Evolutionary conservation across 2,113 vertebrate genomes (phyloP), one percentile per base, ranked within the genome.

Genomic region (Xyrauchen texanus): DNA sequence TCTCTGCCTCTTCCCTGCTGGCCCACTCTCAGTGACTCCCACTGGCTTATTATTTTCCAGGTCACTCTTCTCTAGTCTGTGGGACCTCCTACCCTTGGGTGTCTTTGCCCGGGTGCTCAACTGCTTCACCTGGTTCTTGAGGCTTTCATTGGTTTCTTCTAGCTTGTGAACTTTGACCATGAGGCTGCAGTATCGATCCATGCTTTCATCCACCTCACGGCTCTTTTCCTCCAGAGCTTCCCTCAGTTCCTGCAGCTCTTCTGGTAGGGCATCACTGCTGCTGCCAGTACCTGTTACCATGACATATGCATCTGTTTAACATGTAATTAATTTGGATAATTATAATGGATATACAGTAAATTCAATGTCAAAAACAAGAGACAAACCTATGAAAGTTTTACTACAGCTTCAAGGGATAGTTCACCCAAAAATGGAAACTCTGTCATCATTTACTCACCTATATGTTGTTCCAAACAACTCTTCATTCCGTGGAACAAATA

Each of bases 171-270:
- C 90, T 80, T 92, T 89, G 72, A 96, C 88, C 77, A 96, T 92
- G 67, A 96, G 77, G 81, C 85, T 90, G 82, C 94, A 96, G 89
- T 96, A 96, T 86, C 97, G 96, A 13, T 95, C 94, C 86, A 96
- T 83, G 89, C 93, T 95, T 46, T 96, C 93, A 0, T 96, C 94
- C 0, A 93, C 93, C 85, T 98, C 96, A 79, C 60, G 89, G 64
- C 85, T 90, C 87, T 94, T 96, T 76, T 91, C 88, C 85, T 96
- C 94, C 44, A 91, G 60, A 34, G 83, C 76, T 84, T 91, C 86
- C 68, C 90, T 94, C n/a, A 96, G 79, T 76, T 95, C 93, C 67
- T 94, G 87, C 53, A 96, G 12, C 80, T 97, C 92, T 62, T 65
- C 45, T 72, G 78, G 81, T 6, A 52, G 53, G 44, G 80, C 76